Evolutionary conservation across 2,797 vertebrate species (phyloP), one percentile per base, ranked within the genome.

Genomic region (Chelon auratus): DNA sequence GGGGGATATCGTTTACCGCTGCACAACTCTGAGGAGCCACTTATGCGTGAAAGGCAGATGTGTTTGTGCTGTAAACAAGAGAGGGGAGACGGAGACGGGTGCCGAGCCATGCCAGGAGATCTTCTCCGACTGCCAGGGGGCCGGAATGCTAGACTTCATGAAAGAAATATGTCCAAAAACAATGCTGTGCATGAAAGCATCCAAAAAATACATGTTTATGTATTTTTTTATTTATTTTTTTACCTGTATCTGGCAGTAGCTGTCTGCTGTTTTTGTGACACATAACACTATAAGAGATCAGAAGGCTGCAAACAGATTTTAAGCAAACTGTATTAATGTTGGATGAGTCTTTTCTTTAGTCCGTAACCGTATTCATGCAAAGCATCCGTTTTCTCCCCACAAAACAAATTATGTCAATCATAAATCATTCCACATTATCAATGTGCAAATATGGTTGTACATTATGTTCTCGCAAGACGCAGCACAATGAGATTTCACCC

Each of bases 1-100:
- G 66, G 72, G 87, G 87, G 84, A 66, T 75, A 82, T 89, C 68
- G 57, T 89, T 91, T 84, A 90, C 78, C 63, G 53, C 74, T 62
- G 77, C 77, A 81, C 88, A 77, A 83, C 84, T 91, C 87, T 50
- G 75, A 85, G 81, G 87, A 90, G 85, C 82, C 86, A 91, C 87
- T 91, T 87, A 75, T 73, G 84, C 86, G 61, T 92, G 91, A 90
- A 91, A 93, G 87, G 91, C 88, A 92, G 89, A 90, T 90, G 90
- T 90, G 86, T 91, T 90, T 91, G 82, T 86, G 84, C 85, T 86
- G 87, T 91, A 89, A 92, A 91, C 90, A 89, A 89, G 84, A 87
- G 85, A 80, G 69, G 62, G 76, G 83, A 80, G 76, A 81, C 20
- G 14, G 73, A 78, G 71, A 87, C 77, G 14, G 67, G 61, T 64